Base-by-base conservation (phyloP, 2,797 vertebrate species). In the Spinibarbus caldwelli region DNA sequence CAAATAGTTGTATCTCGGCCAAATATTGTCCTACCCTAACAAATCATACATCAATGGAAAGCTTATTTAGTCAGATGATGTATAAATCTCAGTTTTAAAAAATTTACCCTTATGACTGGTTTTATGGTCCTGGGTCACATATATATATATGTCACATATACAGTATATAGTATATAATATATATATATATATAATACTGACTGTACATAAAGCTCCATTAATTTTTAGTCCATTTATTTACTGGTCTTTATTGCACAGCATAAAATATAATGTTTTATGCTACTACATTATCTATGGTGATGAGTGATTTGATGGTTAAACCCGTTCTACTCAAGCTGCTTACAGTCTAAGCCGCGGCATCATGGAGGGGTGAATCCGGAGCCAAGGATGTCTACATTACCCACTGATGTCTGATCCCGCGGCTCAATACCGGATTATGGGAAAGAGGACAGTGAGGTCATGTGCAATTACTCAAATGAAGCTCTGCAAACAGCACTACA, bases 361-460 rank as follows among this genome's bases (percentile, higher is more conserved):
- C 34, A 38, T 1, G 38, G 64, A 84, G 34, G 79, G 57, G 54
- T 86, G 78, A 75, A 75, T 54, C 45, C 29, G 1, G 45, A 57
- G 71, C 59, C 80, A 52, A 41, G 57, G 78, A 64, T 75, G 78
- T 85, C 84, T 75, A 52, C 78, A 80, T 86, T 47, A 72, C 59
- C 70, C 15, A n/a, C 29, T 78, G 47, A 70, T 43, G 78, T 81
- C 71, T 86, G 80, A 86, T 82, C 78, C 70, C 12, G 6, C 38
- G 31, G 78, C 57, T 80, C 64, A 81, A 86, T 82, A 45, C 47
- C 8, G 85, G 85, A 86, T 86, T 76, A 80, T 62, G 34, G 31
- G 70, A 54, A 80, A 73, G 52, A 85, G 67, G 78, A 80, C 52
- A 81, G 78, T 45, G 26, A 82, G 68, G 80, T 82, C 68, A 59